A percentile compares a stretch with the other conserved stretches of the same genome.
Evolutionary conservation across 2,113 vertebrate genomes (phyloP).

Genomic region (Elephantulus edwardii): DNA sequence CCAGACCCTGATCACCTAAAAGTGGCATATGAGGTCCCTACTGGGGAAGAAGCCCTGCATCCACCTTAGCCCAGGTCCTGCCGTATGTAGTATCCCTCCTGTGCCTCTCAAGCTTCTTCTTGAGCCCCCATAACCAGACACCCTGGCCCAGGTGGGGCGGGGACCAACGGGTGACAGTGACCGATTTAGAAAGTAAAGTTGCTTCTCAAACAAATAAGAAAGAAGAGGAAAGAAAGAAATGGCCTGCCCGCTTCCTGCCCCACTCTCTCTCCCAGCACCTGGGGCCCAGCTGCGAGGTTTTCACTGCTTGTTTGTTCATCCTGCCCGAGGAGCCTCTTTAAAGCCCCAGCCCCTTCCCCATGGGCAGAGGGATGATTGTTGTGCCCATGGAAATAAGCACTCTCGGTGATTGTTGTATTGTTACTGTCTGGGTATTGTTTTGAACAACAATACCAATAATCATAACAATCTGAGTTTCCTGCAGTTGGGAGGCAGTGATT

Average conservation of each 20-base stretch:
- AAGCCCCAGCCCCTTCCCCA: not conserved
- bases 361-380: not conserved
- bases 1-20: not conserved
- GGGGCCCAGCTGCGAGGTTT: constrained; percentile 73
- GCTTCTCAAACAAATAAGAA: constrained; percentile 82
- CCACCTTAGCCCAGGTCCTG: not conserved
- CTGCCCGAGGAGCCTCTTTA: constrained; percentile 64
- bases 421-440: constrained; percentile 55
- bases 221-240: constrained; percentile 77
- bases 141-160: constrained; percentile 76
- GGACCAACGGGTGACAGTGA: constrained; percentile 76
- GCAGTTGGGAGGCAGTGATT: not conserved
- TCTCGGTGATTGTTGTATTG: constrained; percentile 55
- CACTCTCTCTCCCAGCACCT: constrained; percentile 78
- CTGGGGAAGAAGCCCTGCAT: not conserved
- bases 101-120: constrained; percentile 65
- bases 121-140: constrained; percentile 46
- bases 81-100: not conserved
- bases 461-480: constrained; percentile 49
- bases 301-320: constrained; percentile 69
- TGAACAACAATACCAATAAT: constrained; percentile 62
- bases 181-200: constrained; percentile 82
- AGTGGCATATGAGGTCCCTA: not conserved
- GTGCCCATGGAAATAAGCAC: constrained; percentile 48
- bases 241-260: constrained; percentile 80